Evolutionary conservation across 2,888 invertebrate species (phyloP).

Genomic region (Macroteleia sp.): DNA sequence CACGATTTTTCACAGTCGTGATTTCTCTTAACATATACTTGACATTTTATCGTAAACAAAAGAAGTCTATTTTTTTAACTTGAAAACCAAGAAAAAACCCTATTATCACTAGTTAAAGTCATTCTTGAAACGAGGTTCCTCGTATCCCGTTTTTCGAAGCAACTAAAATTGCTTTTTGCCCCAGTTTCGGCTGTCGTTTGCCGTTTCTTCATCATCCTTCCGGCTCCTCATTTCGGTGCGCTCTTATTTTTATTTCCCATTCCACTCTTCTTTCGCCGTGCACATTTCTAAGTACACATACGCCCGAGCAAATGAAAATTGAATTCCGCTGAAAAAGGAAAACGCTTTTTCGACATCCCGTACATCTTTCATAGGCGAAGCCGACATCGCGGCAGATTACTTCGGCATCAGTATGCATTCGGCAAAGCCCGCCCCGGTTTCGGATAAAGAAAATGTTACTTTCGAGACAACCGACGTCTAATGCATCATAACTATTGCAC

Average conservation of each 20-base stretch:
- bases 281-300: constrained; percentile 34
- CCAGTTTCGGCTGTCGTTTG: constrained; percentile 47
- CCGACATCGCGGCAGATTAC: constrained; percentile 54
- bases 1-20: no score
- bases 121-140: constrained; percentile 11
- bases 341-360: constrained; percentile 37
- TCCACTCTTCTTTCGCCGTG: neutral
- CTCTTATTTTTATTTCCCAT: constrained; percentile 35
- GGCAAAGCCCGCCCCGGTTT: constrained; percentile 26
- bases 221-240: constrained; percentile 36
- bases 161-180: constrained; percentile 45
- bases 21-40: no score
- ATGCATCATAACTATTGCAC: constrained; percentile 76
- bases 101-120: constrained; percentile 23
- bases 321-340: constrained; percentile 42
- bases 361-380: constrained; percentile 54
- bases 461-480: constrained; percentile 59
- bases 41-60: no score
- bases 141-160: constrained; percentile 28
- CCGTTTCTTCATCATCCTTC: constrained; percentile 33
- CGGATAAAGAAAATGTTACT: constrained; percentile 52
- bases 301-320: constrained; percentile 43
- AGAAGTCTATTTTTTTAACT: neutral
- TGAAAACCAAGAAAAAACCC: neutral
- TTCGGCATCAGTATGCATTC: constrained; percentile 59